A percentile compares a stretch with the other conserved stretches of the same genome.
Conservation (phyloP, 92 coral and sea anemone species). For the Palythoa grandis region DNA sequence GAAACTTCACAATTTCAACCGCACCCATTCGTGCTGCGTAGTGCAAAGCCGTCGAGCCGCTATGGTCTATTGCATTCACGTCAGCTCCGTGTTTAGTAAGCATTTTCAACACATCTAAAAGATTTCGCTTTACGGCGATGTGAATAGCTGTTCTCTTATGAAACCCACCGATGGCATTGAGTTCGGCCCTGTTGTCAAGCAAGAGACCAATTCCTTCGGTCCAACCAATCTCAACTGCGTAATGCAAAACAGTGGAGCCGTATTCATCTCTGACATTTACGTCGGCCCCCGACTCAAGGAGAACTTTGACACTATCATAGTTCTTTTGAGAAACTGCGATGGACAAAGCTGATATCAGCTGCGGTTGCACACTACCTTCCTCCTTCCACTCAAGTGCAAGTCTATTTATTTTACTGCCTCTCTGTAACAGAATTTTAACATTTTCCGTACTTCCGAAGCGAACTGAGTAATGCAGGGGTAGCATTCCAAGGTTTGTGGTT, state of each 20-base stretch:
- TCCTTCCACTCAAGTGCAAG: slow-evolving; percentile 30
- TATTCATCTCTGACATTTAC: slow-evolving; percentile 28
- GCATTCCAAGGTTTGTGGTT: slow-evolving; percentile 28
- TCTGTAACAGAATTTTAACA: slow-evolving; percentile 8
- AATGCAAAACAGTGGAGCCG: slow-evolving; percentile 23
- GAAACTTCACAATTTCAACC: slow-evolving; percentile 33
- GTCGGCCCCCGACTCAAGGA: slow-evolving; percentile 24
- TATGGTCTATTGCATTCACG: slow-evolving; percentile 41
- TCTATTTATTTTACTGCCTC: slow-evolving; percentile 32
- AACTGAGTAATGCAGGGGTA: slow-evolving; percentile 19
- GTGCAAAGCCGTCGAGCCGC: slow-evolving; percentile 55
- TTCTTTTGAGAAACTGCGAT: slow-evolving; percentile 30
- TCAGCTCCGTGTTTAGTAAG: slow-evolving; percentile 47
- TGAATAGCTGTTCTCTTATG: slow-evolving; percentile 46
- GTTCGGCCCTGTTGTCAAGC: slow-evolving; percentile 7
- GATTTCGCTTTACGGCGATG: slow-evolving; percentile 46
- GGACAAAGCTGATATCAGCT: slow-evolving; percentile 20
- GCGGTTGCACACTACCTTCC: background rate
- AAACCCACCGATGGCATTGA: slow-evolving; percentile 23
- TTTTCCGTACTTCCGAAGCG: slow-evolving; percentile 21
- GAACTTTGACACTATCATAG: slow-evolving; percentile 2
- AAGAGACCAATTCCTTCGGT: slow-evolving; percentile 16
- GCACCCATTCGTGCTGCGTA: slow-evolving; percentile 50
- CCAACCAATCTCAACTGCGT: slow-evolving; percentile 33
- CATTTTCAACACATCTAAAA: slow-evolving; percentile 21